phyloP scores from a whole-genome alignment of 2,113 vertebrate species.

The Saimiri boliviensis region DNA sequence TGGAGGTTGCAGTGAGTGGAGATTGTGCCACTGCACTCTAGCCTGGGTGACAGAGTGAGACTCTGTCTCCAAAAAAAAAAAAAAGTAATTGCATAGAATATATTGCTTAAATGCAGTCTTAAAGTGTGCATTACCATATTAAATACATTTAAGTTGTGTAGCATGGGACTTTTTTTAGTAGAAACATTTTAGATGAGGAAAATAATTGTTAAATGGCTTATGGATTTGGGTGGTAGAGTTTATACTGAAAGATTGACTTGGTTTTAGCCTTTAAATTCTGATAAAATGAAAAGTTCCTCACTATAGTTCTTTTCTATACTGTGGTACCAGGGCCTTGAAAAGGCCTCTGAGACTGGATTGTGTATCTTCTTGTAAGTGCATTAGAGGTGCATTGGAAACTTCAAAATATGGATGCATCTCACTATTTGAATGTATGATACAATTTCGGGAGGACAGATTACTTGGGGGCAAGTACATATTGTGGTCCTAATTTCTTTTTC shows the following conservation, averaged over 20 bases:
- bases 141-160: neutral
- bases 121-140: neutral
- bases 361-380: neutral
- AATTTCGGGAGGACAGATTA: neutral
- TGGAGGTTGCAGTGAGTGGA: too few relatives aligned
- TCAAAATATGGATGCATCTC: neutral
- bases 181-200: constrained; percentile 12
- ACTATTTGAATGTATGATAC: neutral
- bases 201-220: neutral
- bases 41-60: too few relatives aligned
- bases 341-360: neutral
- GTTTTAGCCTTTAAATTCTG: neutral
- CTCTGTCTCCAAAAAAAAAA: too few relatives aligned
- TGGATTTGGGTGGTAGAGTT: neutral
- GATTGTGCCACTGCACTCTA: too few relatives aligned
- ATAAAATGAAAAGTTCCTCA: neutral
- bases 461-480: neutral
- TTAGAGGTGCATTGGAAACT: neutral
- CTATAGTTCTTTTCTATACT: neutral
- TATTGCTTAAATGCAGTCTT: neutral
- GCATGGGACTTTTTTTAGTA: neutral
- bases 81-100: too few relatives aligned
- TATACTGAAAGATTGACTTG: neutral
- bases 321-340: neutral
- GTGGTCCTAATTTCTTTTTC: neutral